Evolutionary conservation across 2,113 vertebrate genomes (phyloP).

Genomic region (Carollia perspicillata): DNA sequence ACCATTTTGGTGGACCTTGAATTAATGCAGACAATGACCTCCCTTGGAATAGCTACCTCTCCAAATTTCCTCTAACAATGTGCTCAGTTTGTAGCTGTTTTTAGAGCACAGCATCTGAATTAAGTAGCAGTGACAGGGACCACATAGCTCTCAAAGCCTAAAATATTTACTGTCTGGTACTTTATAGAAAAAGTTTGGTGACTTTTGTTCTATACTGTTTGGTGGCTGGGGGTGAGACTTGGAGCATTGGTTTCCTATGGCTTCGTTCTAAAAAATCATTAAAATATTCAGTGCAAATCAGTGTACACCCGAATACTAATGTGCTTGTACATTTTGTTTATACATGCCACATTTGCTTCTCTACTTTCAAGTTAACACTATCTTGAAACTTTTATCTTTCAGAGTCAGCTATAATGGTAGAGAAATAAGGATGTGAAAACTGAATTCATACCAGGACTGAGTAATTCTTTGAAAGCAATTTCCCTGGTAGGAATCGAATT

Average conservation of each 20-base stretch:
- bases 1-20: neutral
- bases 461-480: neutral
- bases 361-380: neutral
- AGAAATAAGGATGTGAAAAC: neutral
- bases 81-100: neutral
- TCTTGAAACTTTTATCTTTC: neutral
- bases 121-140: neutral
- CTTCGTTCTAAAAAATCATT: constrained; percentile 15
- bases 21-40: neutral
- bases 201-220: neutral
- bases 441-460: neutral
- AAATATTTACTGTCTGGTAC: neutral
- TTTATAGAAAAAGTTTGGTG: neutral
- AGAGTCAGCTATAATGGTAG: neutral
- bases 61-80: neutral
- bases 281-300: neutral
- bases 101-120: neutral
- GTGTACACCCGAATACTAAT: neutral
- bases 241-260: neutral
- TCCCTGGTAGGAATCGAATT: neutral
- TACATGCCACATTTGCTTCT: neutral
- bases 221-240: neutral
- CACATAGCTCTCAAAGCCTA: neutral
- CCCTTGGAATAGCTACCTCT: neutral
- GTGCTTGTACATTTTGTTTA: neutral